phyloP scores from a whole-genome alignment of 2,797 vertebrate species.

The Poeciliopsis presidionis region DNA sequence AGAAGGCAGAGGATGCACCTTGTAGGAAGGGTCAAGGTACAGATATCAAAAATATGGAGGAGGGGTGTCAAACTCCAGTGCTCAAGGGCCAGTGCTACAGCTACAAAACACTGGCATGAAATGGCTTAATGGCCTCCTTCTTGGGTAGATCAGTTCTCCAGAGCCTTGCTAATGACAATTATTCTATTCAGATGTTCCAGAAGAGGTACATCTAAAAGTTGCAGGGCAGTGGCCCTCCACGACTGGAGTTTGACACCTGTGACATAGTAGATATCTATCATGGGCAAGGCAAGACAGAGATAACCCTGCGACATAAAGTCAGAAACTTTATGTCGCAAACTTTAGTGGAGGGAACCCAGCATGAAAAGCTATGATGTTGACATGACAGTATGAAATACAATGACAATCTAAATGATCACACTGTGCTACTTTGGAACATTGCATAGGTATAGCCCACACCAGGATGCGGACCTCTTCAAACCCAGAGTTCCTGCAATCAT shows the following conservation, averaged over 20 bases:
- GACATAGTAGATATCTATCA: neutral
- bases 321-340: neutral
- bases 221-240: too few relatives aligned
- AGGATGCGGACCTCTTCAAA: slow-evolving; percentile 93
- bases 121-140: too few relatives aligned
- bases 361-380: too few relatives aligned
- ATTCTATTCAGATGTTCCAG: too few relatives aligned
- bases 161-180: too few relatives aligned
- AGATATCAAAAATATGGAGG: neutral
- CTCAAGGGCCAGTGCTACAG: too few relatives aligned
- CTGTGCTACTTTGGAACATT: neutral
- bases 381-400: neutral
- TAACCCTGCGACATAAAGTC: neutral
- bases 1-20: neutral
- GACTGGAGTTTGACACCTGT: too few relatives aligned
- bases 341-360: neutral
- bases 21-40: too few relatives aligned
- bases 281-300: neutral
- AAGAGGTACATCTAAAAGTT: too few relatives aligned
- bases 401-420: neutral
- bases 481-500: slow-evolving; percentile 94
- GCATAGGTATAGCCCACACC: slow-evolving; percentile 91
- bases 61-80: too few relatives aligned
- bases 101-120: too few relatives aligned
- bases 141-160: too few relatives aligned